phyloP scores from a whole-genome alignment of 2,888 invertebrate genomes.

The Mantis religiosa region DNA sequence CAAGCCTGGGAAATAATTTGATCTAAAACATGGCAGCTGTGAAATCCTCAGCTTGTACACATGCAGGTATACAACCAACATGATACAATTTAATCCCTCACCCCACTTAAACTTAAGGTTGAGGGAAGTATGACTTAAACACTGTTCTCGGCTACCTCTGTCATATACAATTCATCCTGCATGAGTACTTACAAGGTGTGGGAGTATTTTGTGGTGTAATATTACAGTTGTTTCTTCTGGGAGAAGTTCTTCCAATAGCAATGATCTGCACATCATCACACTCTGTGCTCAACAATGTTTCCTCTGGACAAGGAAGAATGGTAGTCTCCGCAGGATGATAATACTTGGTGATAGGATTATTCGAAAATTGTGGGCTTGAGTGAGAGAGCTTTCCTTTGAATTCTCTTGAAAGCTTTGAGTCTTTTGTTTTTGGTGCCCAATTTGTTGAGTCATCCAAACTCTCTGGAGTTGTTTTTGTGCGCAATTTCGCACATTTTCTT shows the following conservation, averaged over 20 bases:
- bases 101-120: too few species aligned
- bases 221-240: neutral
- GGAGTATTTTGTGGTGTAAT: neutral
- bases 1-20: too few species aligned
- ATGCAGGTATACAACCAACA: too few species aligned
- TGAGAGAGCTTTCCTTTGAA: constrained; percentile 38
- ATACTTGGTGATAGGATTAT: constrained; percentile 28
- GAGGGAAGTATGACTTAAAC: too few species aligned
- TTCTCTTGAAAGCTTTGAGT: constrained; percentile 29
- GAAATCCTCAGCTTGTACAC: too few species aligned
- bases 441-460: neutral
- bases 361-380: constrained; percentile 36
- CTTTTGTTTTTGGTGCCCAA: constrained; percentile 31
- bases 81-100: too few species aligned
- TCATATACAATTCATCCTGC: too few species aligned
- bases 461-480: neutral
- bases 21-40: too few species aligned
- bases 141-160: too few species aligned
- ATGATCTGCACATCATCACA: neutral
- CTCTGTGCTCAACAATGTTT: neutral
- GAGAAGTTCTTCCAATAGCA: neutral
- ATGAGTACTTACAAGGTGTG: neutral
- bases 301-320: neutral
- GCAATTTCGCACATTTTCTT: constrained; percentile 12
- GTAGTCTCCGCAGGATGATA: constrained; percentile 3